Base-by-base conservation (phyloP, 2,797 vertebrate species). In the Phrynocephalus forsythii region DNA sequence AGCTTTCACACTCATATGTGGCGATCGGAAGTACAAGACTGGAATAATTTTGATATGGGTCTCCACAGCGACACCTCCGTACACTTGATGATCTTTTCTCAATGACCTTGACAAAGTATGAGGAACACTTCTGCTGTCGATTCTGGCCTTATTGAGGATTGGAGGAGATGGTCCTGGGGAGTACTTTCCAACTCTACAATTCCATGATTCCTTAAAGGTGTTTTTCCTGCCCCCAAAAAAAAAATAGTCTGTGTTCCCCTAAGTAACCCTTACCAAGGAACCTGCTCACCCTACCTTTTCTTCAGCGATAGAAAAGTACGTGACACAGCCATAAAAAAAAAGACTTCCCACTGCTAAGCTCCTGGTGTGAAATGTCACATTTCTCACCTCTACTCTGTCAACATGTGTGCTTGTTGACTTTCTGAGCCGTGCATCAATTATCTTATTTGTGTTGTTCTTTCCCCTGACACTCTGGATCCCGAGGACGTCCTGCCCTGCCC, bases 381-480 rank as follows among this genome's bases (percentile, higher is more conserved):
- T 44, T 90, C 33, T n/a, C 18, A 33, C 5, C 16, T 82, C 33
- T 91, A 15, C 73, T 88, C 73, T 63, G n/a, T 52, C 63, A 71
- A 75, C 13, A 0, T 0, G 1, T n/a, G 73, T 81, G 77, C 79
- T 1, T 88, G 77, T 84, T 88, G 87, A 88, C 81, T 87, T 78
- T 75, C 33, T 26, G 28, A 85, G 72, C 3, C 0, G n/a, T 80
- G 83, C 92, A 89, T 91, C 91, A 87, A 3, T 9, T 82, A 13
- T 69, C 88, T 89, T 0, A 0, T 48, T 87, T n/a, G 11, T 56
- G 6, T 26, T 73, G 82, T 71, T n/a, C 10, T 75, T 66, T 50
- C 20, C 56, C 15, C 86, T 73, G 87, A 6, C 56, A 48, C 84
- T 86, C 80, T 75, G 89, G 90, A 83, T 90, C 83, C 30, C 52